A percentile compares a stretch with the other conserved stretches of the same genome.
These are phyloP conservation scores for Crypturellus undulatus DNA, from an alignment of 2,113 vertebrate genomes.

Conservation along the genomic window DNA sequence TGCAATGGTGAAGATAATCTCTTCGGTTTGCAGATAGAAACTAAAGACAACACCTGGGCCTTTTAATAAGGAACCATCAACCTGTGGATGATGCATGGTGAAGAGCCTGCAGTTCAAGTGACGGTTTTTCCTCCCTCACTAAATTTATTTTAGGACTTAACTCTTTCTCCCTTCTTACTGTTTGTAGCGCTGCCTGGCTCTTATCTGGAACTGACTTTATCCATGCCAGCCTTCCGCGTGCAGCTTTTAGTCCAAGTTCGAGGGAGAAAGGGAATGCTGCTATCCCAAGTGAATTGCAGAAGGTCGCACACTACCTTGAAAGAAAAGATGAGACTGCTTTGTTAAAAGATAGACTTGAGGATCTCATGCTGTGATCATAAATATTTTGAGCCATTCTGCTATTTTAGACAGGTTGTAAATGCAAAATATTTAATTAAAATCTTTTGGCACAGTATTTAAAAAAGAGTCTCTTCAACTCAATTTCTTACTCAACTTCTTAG, in stretches of 20 bases:
- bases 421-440: neutral
- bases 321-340: neutral
- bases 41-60: neutral
- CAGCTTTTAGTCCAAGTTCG: neutral
- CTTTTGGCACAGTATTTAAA: neutral
- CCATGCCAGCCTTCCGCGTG: neutral
- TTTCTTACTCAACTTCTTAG: too few species aligned
- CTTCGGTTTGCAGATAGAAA: neutral
- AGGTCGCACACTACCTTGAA: fast-evolving
- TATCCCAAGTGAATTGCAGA: neutral
- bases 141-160: neutral
- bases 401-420: fast-evolving
- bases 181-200: neutral
- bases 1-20: neutral
- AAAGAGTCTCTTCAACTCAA: neutral
- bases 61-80: neutral
- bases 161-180: neutral
- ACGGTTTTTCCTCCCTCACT: neutral
- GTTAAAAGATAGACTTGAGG: neutral
- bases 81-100: neutral
- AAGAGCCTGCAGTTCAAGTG: neutral
- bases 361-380: neutral
- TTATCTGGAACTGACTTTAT: neutral
- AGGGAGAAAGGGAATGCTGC: neutral
- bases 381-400: neutral